Conservation (phyloP, 1,140 invertebrate genomes). For the Solenopsis fugax region DNA sequence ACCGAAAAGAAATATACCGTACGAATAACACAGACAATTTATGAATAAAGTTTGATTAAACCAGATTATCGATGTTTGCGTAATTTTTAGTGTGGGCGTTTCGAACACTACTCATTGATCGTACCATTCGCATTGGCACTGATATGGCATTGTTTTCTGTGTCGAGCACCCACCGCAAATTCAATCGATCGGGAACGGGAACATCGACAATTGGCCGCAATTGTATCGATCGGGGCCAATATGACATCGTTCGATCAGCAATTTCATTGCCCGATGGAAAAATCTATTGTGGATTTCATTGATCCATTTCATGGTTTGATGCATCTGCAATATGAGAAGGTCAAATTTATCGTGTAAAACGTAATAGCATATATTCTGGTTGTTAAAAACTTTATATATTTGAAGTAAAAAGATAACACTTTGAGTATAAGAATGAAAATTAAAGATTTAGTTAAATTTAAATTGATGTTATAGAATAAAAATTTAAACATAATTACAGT, state of each 20-base stretch:
- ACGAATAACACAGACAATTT: constrained; percentile 32
- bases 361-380: neutral
- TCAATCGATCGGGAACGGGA: constrained; percentile 67
- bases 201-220: constrained; percentile 76
- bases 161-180: constrained; percentile 74
- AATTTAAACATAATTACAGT: neutral
- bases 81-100: constrained; percentile 73
- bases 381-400: constrained; percentile 1
- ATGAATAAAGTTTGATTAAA: constrained; percentile 73
- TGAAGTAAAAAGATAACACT: neutral
- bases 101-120: constrained; percentile 67
- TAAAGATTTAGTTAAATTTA: neutral
- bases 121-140: constrained; percentile 40
- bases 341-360: constrained; percentile 41
- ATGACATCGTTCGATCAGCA: constrained; percentile 55
- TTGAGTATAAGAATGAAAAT: neutral
- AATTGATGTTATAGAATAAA: neutral
- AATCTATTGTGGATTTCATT: constrained; percentile 40
- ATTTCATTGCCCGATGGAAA: constrained; percentile 56
- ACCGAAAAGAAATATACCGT: constrained; percentile 17
- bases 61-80: constrained; percentile 74
- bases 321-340: constrained; percentile 40
- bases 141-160: constrained; percentile 43
- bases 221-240: constrained; percentile 76
- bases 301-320: constrained; percentile 49